Conservation (phyloP, 2,113 vertebrate genomes). For the Callocephalon fimbriatum region DNA sequence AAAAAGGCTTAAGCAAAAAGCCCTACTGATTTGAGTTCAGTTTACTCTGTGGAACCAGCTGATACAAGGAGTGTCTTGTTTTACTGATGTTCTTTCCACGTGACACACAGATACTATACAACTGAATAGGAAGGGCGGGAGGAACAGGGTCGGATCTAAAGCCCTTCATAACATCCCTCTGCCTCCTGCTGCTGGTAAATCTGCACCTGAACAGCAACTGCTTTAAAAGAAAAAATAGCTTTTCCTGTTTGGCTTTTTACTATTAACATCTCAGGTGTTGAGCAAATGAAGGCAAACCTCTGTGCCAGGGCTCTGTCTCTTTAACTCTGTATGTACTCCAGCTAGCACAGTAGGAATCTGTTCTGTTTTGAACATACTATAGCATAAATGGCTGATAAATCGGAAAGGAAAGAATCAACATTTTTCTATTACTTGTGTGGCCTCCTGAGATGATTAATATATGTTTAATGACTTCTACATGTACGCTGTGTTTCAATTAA, state of each 20-base stretch:
- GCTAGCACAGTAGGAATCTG: slow-evolving; percentile 10
- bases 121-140: no score
- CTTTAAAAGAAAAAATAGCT: background rate
- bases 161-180: background rate
- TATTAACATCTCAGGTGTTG: background rate
- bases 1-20: background rate
- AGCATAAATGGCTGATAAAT: background rate
- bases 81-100: background rate
- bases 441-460: background rate
- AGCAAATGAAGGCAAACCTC: slow-evolving; percentile 16
- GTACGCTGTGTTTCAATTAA: background rate
- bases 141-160: no score
- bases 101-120: background rate
- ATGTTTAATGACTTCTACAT: background rate
- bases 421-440: slow-evolving; percentile 6
- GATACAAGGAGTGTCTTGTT: background rate
- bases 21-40: background rate
- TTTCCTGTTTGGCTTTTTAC: background rate
- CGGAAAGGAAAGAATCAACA: background rate
- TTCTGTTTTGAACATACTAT: background rate
- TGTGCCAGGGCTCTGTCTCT: slow-evolving; percentile 36
- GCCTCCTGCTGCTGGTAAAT: background rate
- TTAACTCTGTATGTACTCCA: background rate
- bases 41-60: background rate
- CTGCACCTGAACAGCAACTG: background rate